Evolutionary conservation across 2,888 invertebrate species (phyloP), one percentile per base, ranked within the genome.

Genomic region (Clistopyga incitator): DNA sequence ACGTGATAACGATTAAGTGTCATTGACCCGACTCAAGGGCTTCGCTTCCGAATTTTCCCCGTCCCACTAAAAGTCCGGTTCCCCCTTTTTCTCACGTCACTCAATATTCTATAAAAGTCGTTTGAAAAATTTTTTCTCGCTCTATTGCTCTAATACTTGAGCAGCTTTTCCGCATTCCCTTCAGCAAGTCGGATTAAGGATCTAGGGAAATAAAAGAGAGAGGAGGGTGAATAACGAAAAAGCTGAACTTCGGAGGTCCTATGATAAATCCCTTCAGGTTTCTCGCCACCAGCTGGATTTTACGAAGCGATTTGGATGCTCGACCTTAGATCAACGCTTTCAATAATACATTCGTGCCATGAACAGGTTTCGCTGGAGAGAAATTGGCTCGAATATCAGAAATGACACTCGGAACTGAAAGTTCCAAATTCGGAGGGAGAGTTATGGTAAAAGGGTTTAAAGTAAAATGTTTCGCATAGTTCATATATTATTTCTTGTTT

Each of bases 1-100:
- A 74, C 67, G 67, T 68, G 78, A 82, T 78, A 74, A 74, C 67
- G 74, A 74, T 80, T 68, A 74, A 45, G 78, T 45, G 78, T 79
- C 78, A 67, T 67, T 72, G 78, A 79, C 54, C 71, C 56, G 45
- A 42, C 1, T 29, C 15, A 25, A 29, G 20, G 42, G 56, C 29
- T n/a, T 18, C 38, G 34, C 74, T 38, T 61, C 23, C 65, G 74
- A 74, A 65, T 65, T 76, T 65, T 54, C 75, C n/a, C 25, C 54
- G 13, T 20, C 54, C 42, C 11, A 20, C 20, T 13, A 18, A 2
- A n/a, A 59, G 20, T 6, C 34, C 34, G 18, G 11, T 10, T 50
- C 42, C 25, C 23, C n/a, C 29, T 42, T 42, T 54, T 76, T 76
- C 61, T 52, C 65, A 67, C 67, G 54, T 47, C 67, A 77, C 67